Base-by-base conservation (phyloP, 2,113 vertebrate genomes). In the Engystomops pustulosus region DNA sequence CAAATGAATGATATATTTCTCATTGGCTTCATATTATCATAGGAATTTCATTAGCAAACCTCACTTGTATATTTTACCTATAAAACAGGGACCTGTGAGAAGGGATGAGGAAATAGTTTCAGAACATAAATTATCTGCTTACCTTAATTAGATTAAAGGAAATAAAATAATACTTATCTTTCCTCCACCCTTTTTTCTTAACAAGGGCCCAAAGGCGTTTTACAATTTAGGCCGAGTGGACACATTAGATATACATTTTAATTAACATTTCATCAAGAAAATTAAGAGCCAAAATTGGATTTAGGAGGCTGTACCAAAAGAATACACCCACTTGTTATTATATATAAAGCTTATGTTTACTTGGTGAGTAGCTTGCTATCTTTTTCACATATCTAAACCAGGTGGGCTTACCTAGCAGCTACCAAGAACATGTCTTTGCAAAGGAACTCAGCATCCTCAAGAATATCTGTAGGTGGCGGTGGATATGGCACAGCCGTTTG, bases 181-280 rank as follows among this genome's bases (percentile, higher is more conserved):
- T 70, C 25, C 75, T 45, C 30, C 83, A 70, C 75, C 83, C 75
- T 55, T 65, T 34, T 47, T 18, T 79, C 17, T 25, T 85, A 85
- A 79, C 27, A 75, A 79, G 47, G 25, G 45, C 62, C 83, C 65
- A 30, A n/a, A 79, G 83, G 74, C n/a, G 41, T 78, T 69, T 69
- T 23, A 38, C 74, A 67, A 78, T 69, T 70, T 70, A 85, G 75
- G 47, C 83, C 75, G 79, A 79, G 36, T 78, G 75, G 83, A 79
- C 83, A 78, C 75, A 79, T 6, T 78, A n/a, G 18, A 32, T 23
- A 5, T 44, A 70, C 27, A 53, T 85, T 79, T 84, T 79, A 85
- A 85, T 85, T 85, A 84, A 58, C 62, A 55, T 41, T 85, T 79
- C 49, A 58, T 49, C 34, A 79, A 70, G 60, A 70, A 79, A n/a